Conservation (phyloP, 2,888 invertebrate genomes). For the Microctonus brassicae region DNA sequence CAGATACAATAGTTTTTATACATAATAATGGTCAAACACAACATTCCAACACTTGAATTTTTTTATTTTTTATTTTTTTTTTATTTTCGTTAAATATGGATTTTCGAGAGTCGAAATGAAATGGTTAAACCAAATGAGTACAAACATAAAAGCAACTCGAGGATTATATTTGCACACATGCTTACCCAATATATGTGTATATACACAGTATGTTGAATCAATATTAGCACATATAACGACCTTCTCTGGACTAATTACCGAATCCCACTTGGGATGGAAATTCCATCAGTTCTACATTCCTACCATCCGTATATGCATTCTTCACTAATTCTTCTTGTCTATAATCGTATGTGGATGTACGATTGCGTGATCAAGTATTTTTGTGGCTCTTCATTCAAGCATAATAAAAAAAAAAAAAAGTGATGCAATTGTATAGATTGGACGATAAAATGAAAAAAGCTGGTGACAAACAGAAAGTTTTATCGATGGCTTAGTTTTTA, state of each 20-base stretch:
- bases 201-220: background rate
- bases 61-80: too few species aligned
- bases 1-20: too few species aligned
- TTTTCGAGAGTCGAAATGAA: too few species aligned
- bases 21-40: too few species aligned
- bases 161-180: background rate
- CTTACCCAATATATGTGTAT: too few species aligned
- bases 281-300: background rate
- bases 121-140: too few species aligned
- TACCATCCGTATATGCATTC: constrained; percentile 25
- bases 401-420: background rate
- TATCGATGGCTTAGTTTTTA: too few species aligned
- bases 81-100: too few species aligned
- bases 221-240: constrained; percentile 38
- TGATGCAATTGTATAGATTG: too few species aligned
- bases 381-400: constrained; percentile 8
- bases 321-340: background rate
- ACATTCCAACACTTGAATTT: too few species aligned
- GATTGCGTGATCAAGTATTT: background rate
- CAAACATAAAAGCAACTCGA: background rate
- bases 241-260: constrained; percentile 40
- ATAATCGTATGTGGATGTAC: background rate
- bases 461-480: background rate
- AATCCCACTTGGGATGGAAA: constrained; percentile 32
- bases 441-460: background rate